Base-by-base conservation (phyloP, 2,888 invertebrate genomes). In the Asteroscopus sphinx region DNA sequence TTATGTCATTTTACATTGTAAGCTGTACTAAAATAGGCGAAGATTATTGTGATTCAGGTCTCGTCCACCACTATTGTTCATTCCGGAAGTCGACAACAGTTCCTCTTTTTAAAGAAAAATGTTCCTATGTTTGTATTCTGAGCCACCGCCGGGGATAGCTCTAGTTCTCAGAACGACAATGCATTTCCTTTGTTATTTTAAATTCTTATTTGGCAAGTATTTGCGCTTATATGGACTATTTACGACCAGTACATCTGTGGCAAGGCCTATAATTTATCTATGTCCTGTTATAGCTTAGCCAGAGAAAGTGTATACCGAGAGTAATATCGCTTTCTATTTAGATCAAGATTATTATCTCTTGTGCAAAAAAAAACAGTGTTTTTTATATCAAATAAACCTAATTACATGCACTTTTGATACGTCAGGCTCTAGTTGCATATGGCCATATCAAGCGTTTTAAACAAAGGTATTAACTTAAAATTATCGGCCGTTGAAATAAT, bases 21-120 rank as follows among this genome's bases (percentile, higher is more conserved):
- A 47, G 46, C 9, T 45, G 55, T 5, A 41, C 60, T 28, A 48
- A 75, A 70, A 67, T 71, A 67, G 67, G 47, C 42, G 16, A 46
- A 17, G 42, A 28, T 30, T 41, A 37, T 62, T 63, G 21, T 3
- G 28, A 82, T 80, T 73, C 80, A 39, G 16, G 58, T 58, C 80
- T 68, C 73, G 76, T 72, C 7, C 30, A 26, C 9, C 30, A 58
- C 73, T 66, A 81, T 80, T 82, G 83, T 81, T 73, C 66, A n/a
- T 65, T 68, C 64, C 76, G 83, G 83, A 83, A 82, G 83, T 78
- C 77, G 71, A 64, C 40, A 53, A 28, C 51, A 65, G 76, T 75
- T 80, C 78, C 77, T 76, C 65, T 74, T 76, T 74, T 69, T 70
- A 67, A 59, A 73, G 57, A 75, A 73, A n/a, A 73, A 73, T 67